Conservation (phyloP, 2,113 vertebrate genomes). For the Ornithorhynchus anatinus region DNA sequence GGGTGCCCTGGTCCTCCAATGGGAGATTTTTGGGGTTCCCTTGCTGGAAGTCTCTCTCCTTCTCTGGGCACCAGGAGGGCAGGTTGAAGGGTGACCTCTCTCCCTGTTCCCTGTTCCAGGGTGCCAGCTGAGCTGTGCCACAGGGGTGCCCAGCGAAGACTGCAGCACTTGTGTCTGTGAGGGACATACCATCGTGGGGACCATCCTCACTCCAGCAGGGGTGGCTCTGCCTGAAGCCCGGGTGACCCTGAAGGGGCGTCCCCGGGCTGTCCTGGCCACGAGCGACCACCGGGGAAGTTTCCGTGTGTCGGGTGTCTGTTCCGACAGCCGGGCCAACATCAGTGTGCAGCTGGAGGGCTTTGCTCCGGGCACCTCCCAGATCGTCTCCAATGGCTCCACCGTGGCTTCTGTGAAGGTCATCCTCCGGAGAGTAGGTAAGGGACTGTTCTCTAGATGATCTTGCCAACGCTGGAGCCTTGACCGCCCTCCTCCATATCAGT, state of each 20-base stretch:
- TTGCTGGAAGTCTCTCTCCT: not conserved
- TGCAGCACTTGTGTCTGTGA: slow-evolving; percentile 81
- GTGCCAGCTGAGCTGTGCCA: slow-evolving; percentile 65
- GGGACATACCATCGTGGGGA: slow-evolving; percentile 72
- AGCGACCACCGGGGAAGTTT: slow-evolving; percentile 79
- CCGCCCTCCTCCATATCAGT: too few species aligned
- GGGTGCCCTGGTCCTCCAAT: too few species aligned
- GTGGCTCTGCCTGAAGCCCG: slow-evolving; percentile 68
- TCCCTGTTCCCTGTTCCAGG: slow-evolving; percentile 21
- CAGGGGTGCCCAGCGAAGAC: slow-evolving; percentile 67
- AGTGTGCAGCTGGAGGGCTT: slow-evolving; percentile 79
- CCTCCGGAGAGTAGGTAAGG: slow-evolving; percentile 83
- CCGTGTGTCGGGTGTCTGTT: slow-evolving; percentile 72
- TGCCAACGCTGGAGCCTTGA: too few species aligned
- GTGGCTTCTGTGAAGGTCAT: slow-evolving; percentile 65
- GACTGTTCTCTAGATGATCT: fast-evolving
- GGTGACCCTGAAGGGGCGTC: slow-evolving; percentile 68
- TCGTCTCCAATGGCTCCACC: slow-evolving; percentile 69
- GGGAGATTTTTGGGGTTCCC: too few species aligned
- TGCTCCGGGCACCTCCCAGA: slow-evolving; percentile 52
- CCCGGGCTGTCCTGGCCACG: slow-evolving; percentile 58
- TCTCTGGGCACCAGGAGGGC: not conserved
- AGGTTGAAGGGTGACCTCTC: not conserved
- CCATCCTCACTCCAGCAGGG: slow-evolving; percentile 69
- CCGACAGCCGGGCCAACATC: slow-evolving; percentile 54